Conservation (phyloP, 2,888 invertebrate genomes). For the Ophion ellenae region DNA sequence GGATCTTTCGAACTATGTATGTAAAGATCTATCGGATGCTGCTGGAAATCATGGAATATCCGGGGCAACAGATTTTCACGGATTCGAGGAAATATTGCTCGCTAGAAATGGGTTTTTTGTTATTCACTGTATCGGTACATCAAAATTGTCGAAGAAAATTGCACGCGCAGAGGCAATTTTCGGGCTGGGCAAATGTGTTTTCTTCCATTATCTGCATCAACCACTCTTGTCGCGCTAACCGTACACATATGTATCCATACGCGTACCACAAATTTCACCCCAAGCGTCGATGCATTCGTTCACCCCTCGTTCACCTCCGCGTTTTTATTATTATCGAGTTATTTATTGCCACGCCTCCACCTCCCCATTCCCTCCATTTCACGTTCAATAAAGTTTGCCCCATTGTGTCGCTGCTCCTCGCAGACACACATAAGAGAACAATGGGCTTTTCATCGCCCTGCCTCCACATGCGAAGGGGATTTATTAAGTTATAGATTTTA, state of each 20-base stretch:
- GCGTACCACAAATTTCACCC: background rate
- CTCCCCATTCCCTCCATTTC: constrained; percentile 62
- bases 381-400: constrained; percentile 72
- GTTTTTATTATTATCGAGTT: constrained; percentile 73
- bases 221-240: background rate
- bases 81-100: background rate
- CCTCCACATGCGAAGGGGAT: constrained; percentile 28
- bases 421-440: constrained; percentile 56
- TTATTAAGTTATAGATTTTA: constrained; percentile 66
- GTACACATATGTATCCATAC: background rate
- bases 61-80: constrained; percentile 2
- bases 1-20: constrained; percentile 22
- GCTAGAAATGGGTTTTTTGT: background rate
- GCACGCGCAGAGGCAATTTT: background rate
- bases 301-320: constrained; percentile 10
- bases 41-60: constrained; percentile 24
- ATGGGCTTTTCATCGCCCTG: constrained; percentile 58
- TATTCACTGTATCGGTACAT: background rate
- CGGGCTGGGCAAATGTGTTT: constrained; percentile 3
- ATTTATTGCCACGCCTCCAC: constrained; percentile 71
- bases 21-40: background rate
- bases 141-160: background rate
- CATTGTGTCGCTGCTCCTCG: constrained; percentile 69
- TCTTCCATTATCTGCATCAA: constrained; percentile 3
- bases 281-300: constrained; percentile 35